Conservation (phyloP, 2,113 vertebrate species). For the Podocnemis expansa region DNA sequence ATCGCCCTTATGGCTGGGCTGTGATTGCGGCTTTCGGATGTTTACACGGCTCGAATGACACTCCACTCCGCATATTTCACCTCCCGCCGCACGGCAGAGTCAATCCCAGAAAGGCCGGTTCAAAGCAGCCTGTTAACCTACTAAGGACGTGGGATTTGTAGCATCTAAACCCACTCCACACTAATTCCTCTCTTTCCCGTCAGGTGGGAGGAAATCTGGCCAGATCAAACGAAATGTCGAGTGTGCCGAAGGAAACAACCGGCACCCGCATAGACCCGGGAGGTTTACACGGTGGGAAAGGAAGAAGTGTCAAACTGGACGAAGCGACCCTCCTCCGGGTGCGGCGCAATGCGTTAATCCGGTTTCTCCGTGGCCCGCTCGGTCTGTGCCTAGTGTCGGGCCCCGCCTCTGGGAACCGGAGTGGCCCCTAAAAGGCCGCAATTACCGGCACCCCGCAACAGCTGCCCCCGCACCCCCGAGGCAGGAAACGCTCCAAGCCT, state of each 20-base stretch:
- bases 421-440: constrained; percentile 25
- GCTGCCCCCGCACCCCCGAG: background rate
- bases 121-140: constrained; percentile 65
- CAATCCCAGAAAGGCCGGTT: constrained; percentile 66
- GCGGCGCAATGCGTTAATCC: background rate
- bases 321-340: background rate
- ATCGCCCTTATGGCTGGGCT: constrained; percentile 22
- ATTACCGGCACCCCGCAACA: constrained; percentile 34
- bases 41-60: constrained; percentile 73
- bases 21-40: constrained; percentile 70
- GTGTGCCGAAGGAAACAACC: constrained; percentile 55
- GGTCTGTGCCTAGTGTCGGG: too few relatives aligned
- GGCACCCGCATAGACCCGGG: too few relatives aligned
- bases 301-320: background rate
- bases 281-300: background rate
- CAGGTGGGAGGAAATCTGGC: constrained; percentile 67
- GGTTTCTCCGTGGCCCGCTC: background rate
- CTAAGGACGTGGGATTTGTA: constrained; percentile 56
- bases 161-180: constrained; percentile 62
- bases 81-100: constrained; percentile 71
- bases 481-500: background rate
- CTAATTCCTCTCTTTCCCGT: constrained; percentile 70
- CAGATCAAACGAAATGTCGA: constrained; percentile 64
- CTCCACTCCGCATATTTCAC: constrained; percentile 53
- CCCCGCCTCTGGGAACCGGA: constrained; percentile 45